Base-by-base conservation (phyloP, 2,888 invertebrate species). In the Asteroscopus sphinx region DNA sequence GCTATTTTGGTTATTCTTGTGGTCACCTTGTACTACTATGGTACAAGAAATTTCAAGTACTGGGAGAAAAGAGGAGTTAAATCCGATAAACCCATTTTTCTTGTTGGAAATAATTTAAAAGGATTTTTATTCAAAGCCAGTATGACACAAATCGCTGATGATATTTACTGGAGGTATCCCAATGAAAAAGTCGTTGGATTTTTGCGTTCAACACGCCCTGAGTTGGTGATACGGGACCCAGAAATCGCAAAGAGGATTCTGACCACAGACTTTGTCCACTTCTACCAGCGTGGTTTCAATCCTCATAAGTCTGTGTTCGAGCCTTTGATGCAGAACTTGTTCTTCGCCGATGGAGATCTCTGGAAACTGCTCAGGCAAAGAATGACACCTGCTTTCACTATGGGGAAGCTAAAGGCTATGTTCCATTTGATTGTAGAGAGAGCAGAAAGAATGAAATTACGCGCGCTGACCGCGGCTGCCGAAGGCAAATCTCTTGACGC, bases 351-450 rank as follows among this genome's bases (percentile, higher is more conserved):
- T 3, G 88, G 88, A 5, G 87, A 88, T 15, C 28, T 61, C 1
- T 87, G 87, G 87, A 83, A 79, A 41, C 68, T 87, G 4, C 47
- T 83, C 30, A 70, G 87, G 12, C 82, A 86, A 45, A 68, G 83
- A 36, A 55, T 87, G 45, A 84, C 86, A 0, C 80, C 86, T 4
- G 78, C 86, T 0, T 87, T 87, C 36, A 84, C 82, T 0, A 76
- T 79, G 0, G 80, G 77, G 0, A 85, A 85, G 48, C 56, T 87
- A 3, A 85, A 82, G 41, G 77, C 73, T 2, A 88, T 86, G 87
- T 87, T 86, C 45, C 88, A 82, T 0, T 56, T 87, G 25, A 79
- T 87, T 17, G 71, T 79, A 2, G 76, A 79, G 12, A 75, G 86
- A 41, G 81, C 88, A 1, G 80, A 82, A 35, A 82, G 74, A 39